Base-by-base conservation (phyloP, 1,140 invertebrate species). In the Sycobia sp. region DNA sequence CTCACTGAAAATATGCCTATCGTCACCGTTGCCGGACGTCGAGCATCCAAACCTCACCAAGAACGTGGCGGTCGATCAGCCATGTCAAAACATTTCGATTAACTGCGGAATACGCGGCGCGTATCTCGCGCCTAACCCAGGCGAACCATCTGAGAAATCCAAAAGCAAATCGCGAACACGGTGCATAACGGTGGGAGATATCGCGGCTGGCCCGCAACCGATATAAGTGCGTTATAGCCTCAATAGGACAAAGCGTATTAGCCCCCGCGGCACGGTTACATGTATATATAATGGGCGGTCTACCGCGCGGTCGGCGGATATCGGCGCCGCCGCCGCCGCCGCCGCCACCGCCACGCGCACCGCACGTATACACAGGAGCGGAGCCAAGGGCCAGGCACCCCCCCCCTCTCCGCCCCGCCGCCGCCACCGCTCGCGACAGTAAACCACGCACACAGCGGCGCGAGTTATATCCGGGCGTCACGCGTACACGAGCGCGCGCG, bases 261-360 rank as follows among this genome's bases (percentile, higher is more conserved):
- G 43, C 43, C 41, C 23, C 14, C 23, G 29, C 55, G 55, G 46
- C 55, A 57, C 43, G 55, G 29, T 57, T 41, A n/a, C n/a, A n/a
- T n/a, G n/a, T n/a, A n/a, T n/a, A 57, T 57, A 57, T 57, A 57
- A 57, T 57, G 55, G 55, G 55, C 55, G 23, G 41, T 57, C 55
- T 23, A n/a, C n/a, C n/a, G n/a, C n/a, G n/a, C n/a, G n/a, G 27
- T 18, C 55, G 55, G 27, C 55, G 55, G 55, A 46, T 47, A 57
- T 57, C 55, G 29, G 13, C 8, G 11, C 13, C 46, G 54, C 25
- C 25, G 25, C 23, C 25, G 1, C 4, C 0, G 20, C 23, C 51
- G 18, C 36, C 14, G 5, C 4, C 4, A 32, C 5, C 32, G 3
- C 38, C 38, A 18, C 4, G 4, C 18, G 41, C 5, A 18, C n/a